Evolutionary conservation across 2,888 invertebrate genomes (phyloP), one percentile per base, ranked within the genome.

Genomic region (Andrena trimmerana): DNA sequence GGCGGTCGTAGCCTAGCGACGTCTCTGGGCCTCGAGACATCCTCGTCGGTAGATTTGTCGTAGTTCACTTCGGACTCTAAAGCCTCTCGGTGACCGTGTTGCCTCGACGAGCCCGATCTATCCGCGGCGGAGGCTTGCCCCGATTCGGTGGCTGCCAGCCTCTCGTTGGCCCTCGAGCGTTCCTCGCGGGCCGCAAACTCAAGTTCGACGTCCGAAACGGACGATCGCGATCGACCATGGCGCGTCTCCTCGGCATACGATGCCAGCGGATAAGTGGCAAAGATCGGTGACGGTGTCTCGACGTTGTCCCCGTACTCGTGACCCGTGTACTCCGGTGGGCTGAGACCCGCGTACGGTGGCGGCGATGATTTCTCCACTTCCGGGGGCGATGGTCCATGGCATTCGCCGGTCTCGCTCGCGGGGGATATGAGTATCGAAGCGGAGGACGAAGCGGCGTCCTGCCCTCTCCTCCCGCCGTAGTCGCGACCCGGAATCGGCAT

Each of bases 1-100:
- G 94, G 94, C 0, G 94, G 94, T 36, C 94, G 81, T 8, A 94
- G 85, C 50, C 93, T 89, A 3, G 90, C 91, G 20, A 92, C 90
- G 29, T 92, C 91, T 27, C 90, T 90, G 48, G 59, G 52, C 29
- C 66, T 73, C 60, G 78, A 84, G 50, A 65, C 67, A 59, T 74
- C 63, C 20, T 75, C 78, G 52, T 65, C 76, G 69, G 65, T 29
- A 4, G 54, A 31, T 42, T 48, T 71, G 31, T 78, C 73, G 24
- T 2, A n/a, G 8, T 16, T n/a, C n/a, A 7, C 33, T 4, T 36
- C 48, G 8, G 48, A 59, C 7, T 57, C 79, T 16, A 3, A 1
- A 6, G 57, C 8, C 4, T 69, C 67, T 2, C 27, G 52, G 6
- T n/a, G 20, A 3, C 31, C 36, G 2, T 24, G 3, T 5, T 36